Percentiles rank a stretch among this genome's conserved stretches.
phyloP scores from a whole-genome alignment of 1,140 invertebrate genomes.

The Amyelois transitella region DNA sequence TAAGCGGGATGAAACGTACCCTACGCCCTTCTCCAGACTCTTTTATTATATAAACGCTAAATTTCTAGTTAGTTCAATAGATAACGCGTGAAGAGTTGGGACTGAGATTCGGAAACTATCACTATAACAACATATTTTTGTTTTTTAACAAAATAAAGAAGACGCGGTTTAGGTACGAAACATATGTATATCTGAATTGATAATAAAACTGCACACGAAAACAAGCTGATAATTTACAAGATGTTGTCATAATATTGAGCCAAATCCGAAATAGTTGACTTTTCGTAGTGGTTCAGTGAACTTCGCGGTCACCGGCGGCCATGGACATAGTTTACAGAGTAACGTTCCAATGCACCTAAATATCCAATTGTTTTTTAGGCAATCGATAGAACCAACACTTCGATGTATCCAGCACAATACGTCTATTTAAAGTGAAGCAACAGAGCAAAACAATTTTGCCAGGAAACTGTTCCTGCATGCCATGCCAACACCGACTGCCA shows the following conservation, averaged over 20 bases:
- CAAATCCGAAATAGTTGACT: conserved; percentile 20
- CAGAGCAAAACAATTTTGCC: background rate
- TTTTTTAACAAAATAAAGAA: too few relatives aligned
- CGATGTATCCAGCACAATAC: background rate
- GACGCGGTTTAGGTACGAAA: background rate
- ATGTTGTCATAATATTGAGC: conserved; percentile 15
- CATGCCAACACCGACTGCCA: background rate
- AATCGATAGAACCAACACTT: background rate
- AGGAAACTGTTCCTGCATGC: background rate
- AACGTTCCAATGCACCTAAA: conserved; percentile 12
- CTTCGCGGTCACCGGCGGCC: conserved; percentile 23
- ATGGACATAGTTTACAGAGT: conserved; percentile 9
- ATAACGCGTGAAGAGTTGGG: too few relatives aligned
- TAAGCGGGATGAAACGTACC: too few relatives aligned
- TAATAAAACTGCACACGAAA: background rate
- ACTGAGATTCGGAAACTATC: too few relatives aligned
- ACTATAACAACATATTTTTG: too few relatives aligned
- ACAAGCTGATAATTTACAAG: conserved; percentile 4
- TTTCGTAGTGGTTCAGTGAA: conserved; percentile 27
- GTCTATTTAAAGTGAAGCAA: background rate
- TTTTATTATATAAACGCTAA: too few relatives aligned
- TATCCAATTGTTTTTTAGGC: background rate
- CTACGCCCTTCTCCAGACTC: too few relatives aligned
- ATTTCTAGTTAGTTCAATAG: too few relatives aligned
- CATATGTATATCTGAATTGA: background rate